A percentile compares a stretch with the other conserved stretches of the same genome.
Evolutionary conservation across 2,888 invertebrate species (phyloP).

Genomic region (Rhamphomyia laevipes): DNA sequence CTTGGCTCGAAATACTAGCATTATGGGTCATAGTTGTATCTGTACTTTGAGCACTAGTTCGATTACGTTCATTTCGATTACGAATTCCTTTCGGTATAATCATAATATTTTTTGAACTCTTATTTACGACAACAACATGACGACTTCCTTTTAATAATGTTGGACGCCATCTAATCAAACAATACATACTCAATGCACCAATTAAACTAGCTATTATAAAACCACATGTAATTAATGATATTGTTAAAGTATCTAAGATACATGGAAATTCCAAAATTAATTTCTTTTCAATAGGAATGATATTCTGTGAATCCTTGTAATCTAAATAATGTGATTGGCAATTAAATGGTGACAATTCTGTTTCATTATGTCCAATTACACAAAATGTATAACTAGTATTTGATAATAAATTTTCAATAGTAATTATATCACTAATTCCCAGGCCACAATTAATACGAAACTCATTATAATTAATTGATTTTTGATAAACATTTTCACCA

Average conservation of each 20-base stretch:
- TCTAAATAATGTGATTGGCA: conserved; percentile 24
- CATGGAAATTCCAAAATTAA: accelerated
- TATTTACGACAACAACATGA: conserved; percentile 11
- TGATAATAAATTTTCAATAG: conserved; percentile 18
- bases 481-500: too few relatives aligned
- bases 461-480: too few relatives aligned
- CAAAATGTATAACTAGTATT: conserved; percentile 31
- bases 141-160: conserved; percentile 18
- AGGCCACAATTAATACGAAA: too few relatives aligned
- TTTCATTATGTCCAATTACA: conserved; percentile 16
- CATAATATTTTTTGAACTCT: too few relatives aligned
- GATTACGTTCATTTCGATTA: too few relatives aligned
- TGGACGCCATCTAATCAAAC: conserved; percentile 18
- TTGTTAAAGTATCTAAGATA: conserved; percentile 8
- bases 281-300: not conserved
- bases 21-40: too few relatives aligned
- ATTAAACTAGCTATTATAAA: conserved; percentile 15
- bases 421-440: conserved; percentile 10
- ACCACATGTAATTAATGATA: conserved; percentile 15
- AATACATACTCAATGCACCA: conserved; percentile 18
- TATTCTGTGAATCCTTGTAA: too few relatives aligned
- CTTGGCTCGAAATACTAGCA: too few relatives aligned
- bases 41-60: too few relatives aligned
- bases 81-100: too few relatives aligned
- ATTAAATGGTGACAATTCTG: conserved; percentile 25